Evolutionary conservation across 2,888 invertebrate species (phyloP).

Genomic region (Pheosia tremula): DNA sequence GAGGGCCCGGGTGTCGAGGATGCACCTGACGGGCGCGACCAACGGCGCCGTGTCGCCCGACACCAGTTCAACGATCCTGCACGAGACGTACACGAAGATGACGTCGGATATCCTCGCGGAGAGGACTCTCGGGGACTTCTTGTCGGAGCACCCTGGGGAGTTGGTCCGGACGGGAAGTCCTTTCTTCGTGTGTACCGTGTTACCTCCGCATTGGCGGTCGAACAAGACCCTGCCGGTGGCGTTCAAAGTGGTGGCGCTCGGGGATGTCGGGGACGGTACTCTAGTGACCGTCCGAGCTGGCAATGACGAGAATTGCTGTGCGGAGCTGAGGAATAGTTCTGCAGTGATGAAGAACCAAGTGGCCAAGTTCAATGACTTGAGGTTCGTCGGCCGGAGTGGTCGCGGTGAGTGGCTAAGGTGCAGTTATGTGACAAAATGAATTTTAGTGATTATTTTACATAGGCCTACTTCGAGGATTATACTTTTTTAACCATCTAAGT

Average conservation of each 20-base stretch:
- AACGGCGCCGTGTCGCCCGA: conserved; percentile 87
- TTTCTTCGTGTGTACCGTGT: conserved; percentile 96
- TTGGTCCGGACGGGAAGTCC: conserved; percentile 96
- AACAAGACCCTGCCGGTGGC: conserved; percentile 99
- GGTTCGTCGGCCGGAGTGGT: conserved; percentile 99
- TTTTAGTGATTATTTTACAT: conserved; percentile 27
- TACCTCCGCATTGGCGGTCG: conserved; percentile 98
- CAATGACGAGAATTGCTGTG: conserved; percentile 99
- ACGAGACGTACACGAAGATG: conserved; percentile 94
- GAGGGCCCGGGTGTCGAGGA: conserved; percentile 79
- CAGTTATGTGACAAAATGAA: conserved; percentile 69
- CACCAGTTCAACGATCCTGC: conserved; percentile 88
- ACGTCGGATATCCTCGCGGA: conserved; percentile 96
- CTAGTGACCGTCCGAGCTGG: conserved; percentile 98
- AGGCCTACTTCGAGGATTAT: too few species aligned
- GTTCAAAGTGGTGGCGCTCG: conserved; percentile 97
- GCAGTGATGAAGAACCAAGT: conserved; percentile 99
- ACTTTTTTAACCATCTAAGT: too few species aligned
- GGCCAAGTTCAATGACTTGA: conserved; percentile 98
- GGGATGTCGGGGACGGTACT: conserved; percentile 98
- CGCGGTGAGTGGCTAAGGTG: conserved; percentile 93
- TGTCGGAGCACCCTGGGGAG: conserved; percentile 96
- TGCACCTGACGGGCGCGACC: conserved; percentile 81
- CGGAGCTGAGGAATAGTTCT: conserved; percentile 96
- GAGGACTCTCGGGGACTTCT: conserved; percentile 92